phyloP scores from a whole-genome alignment of 2,888 invertebrate species.

The Meloe dianella region DNA sequence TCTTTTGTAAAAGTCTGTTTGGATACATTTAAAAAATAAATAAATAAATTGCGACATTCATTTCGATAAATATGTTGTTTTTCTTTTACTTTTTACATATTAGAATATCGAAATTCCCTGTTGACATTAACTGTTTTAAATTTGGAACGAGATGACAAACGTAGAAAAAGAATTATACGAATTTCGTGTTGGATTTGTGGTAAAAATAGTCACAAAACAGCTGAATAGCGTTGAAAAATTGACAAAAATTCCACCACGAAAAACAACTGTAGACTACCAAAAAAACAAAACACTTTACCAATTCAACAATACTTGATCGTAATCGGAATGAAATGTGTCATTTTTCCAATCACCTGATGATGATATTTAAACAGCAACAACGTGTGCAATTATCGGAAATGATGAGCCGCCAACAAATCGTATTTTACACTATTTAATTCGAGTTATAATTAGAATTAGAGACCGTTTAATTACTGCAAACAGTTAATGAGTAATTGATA shows the following conservation, averaged over 20 bases:
- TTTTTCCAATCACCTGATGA: too few species aligned
- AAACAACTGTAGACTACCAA: neutral
- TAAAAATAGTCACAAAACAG: neutral
- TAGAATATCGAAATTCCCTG: too few species aligned
- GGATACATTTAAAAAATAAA: neutral
- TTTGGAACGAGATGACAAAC: neutral
- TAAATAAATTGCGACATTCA: neutral
- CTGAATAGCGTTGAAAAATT: neutral
- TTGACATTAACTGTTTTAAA: neutral
- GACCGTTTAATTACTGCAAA: neutral
- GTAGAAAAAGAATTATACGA: neutral
- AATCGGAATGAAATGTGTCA: too few species aligned
- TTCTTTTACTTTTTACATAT: neutral
- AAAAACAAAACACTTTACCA: too few species aligned
- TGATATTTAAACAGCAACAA: neutral
- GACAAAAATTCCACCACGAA: too few species aligned
- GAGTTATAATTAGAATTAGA: neutral
- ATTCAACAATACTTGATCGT: too few species aligned
- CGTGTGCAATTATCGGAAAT: too few species aligned
- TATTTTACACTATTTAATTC: neutral
- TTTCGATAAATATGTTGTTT: neutral
- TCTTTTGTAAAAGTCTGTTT: neutral
- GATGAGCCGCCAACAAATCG: neutral
- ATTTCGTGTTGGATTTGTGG: too few species aligned
- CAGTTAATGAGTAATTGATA: slow-evolving; percentile 5